These are phyloP conservation scores for Tetrao urogallus DNA, from an alignment of 2,113 vertebrate species.

Conservation along the genomic window DNA sequence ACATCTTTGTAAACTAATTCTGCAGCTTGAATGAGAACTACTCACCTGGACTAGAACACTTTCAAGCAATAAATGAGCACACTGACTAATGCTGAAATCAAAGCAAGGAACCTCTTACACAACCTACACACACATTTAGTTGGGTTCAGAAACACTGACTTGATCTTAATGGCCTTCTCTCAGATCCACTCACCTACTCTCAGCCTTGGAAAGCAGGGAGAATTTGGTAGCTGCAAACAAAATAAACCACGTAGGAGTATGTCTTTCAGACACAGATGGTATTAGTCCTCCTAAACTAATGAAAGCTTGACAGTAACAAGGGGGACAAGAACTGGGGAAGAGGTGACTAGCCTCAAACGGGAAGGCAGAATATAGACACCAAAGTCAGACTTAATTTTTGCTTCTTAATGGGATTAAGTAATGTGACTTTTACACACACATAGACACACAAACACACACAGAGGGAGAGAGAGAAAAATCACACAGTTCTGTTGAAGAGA, in stretches of 20 bases:
- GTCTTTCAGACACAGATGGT: constrained; percentile 54
- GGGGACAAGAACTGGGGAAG: not conserved
- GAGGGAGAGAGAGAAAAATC: not conserved
- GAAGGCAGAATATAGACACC: not conserved
- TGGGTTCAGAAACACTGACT: constrained; percentile 15
- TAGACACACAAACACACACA: no score
- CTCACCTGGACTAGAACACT: constrained; percentile 37
- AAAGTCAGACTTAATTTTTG: not conserved
- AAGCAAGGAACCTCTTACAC: constrained; percentile 36
- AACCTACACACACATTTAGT: not conserved
- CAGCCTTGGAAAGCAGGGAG: not conserved
- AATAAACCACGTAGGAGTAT: constrained; percentile 35
- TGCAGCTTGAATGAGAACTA: constrained; percentile 41
- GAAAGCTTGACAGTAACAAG: not conserved
- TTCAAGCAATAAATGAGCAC: constrained; percentile 34
- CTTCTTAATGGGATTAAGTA: not conserved
- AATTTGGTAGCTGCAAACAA: constrained; percentile 45
- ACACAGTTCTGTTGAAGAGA: not conserved
- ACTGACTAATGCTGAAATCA: constrained; percentile 25
- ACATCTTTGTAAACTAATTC: not conserved
- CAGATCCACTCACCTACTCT: constrained; percentile 46
- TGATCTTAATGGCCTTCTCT: constrained; percentile 12
- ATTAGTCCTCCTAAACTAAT: constrained; percentile 51
- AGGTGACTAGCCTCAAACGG: not conserved
- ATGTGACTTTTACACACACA: not conserved